Conservation (phyloP, 1,140 invertebrate genomes). For the Potamilus streckersoni region DNA sequence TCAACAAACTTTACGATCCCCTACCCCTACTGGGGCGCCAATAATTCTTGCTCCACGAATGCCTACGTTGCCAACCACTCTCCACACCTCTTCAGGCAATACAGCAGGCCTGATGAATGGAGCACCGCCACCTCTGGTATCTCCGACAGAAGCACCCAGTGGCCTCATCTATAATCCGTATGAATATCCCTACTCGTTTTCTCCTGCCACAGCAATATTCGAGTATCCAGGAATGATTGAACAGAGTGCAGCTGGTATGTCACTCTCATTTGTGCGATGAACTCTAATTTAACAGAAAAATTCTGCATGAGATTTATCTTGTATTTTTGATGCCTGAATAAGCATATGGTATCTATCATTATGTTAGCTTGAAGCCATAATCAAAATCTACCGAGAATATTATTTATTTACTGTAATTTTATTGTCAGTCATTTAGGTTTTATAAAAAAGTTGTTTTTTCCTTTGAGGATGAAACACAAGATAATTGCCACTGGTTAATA, state of each 20-base stretch:
- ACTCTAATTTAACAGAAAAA: slow-evolving; percentile 6
- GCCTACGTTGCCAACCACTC: slow-evolving; percentile 29
- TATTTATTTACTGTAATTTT: slow-evolving; percentile 10
- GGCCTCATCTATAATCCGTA: slow-evolving; percentile 56
- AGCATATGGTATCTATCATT: not conserved
- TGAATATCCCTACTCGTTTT: slow-evolving; percentile 46
- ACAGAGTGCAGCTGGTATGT: slow-evolving; percentile 60
- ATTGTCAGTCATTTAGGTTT: slow-evolving; percentile 9
- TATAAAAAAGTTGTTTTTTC: slow-evolving; percentile 9
- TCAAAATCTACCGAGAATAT: slow-evolving; percentile 2
- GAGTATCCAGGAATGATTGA: slow-evolving; percentile 56
- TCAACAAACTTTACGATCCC: slow-evolving; percentile 40
- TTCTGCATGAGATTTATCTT: slow-evolving; percentile 1
- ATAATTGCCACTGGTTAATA: slow-evolving; percentile 1
- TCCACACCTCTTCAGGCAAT: slow-evolving; percentile 22
- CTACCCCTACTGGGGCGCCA: slow-evolving; percentile 52
- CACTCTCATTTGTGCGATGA: slow-evolving; percentile 39
- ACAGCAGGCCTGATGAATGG: slow-evolving; percentile 45
- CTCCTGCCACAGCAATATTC: slow-evolving; percentile 52
- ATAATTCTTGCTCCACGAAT: slow-evolving; percentile 55
- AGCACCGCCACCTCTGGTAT: slow-evolving; percentile 59
- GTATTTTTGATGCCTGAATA: slow-evolving; percentile 2
- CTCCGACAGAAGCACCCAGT: slow-evolving; percentile 45
- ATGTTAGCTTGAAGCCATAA: slow-evolving; percentile 10
- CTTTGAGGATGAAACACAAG: slow-evolving; percentile 7